Percentiles rank a stretch among this genome's conserved stretches.
These are phyloP conservation scores for Oreochromis aureus DNA, from an alignment of 2,113 vertebrate genomes.

Conservation along the genomic window DNA sequence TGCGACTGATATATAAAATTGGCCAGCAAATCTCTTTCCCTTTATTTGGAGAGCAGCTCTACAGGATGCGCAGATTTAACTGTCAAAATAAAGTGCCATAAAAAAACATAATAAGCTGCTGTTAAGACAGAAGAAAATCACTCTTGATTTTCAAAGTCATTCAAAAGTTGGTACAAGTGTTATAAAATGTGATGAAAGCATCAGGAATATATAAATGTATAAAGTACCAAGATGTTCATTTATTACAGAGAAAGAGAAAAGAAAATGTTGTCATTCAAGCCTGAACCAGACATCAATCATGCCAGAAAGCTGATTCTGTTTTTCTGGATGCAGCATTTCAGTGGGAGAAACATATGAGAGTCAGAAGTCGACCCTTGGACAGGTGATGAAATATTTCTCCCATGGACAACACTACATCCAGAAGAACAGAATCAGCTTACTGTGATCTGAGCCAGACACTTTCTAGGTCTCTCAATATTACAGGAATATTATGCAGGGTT, in stretches of 20 bases:
- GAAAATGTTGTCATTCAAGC: background rate
- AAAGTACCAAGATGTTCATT: background rate
- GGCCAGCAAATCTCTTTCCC: background rate
- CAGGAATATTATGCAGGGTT: background rate
- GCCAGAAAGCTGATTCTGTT: background rate
- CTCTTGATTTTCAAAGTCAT: background rate
- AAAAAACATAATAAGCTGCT: background rate
- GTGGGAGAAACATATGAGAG: background rate
- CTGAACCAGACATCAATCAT: background rate
- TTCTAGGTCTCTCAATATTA: background rate
- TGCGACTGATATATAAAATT: background rate
- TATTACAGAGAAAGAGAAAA: background rate
- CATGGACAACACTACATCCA: background rate
- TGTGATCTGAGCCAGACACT: accelerated
- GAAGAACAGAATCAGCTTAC: background rate
- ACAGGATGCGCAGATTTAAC: background rate
- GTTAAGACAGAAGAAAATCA: background rate
- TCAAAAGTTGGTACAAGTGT: background rate
- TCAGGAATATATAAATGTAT: background rate
- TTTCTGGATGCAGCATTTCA: background rate
- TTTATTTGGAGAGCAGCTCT: background rate
- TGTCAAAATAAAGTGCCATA: background rate
- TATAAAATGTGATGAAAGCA: background rate
- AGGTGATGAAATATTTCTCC: background rate
- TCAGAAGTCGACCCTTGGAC: background rate